Conservation (phyloP, 2,113 vertebrate genomes). For the Hippocampus comes region DNA sequence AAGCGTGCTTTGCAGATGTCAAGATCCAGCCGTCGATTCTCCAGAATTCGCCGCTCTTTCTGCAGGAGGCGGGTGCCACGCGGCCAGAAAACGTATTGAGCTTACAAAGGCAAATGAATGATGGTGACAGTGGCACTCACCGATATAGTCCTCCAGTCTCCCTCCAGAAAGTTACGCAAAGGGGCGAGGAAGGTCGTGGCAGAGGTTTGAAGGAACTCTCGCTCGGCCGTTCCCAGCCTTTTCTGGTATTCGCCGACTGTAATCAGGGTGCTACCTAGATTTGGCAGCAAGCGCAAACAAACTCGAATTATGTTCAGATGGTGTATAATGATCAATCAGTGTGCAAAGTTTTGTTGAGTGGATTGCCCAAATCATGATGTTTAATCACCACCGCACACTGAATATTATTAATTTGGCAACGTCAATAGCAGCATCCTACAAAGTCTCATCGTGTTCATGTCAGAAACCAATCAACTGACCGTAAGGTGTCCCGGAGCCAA, state of each 20-base stretch:
- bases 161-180: constrained; percentile 94
- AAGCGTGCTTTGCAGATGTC: constrained; percentile 92
- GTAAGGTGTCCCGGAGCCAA: constrained; percentile 84
- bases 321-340: background rate
- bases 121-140: constrained; percentile 66
- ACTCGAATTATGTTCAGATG: background rate
- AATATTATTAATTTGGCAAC: no score
- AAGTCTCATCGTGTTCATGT: background rate
- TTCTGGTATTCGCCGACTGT: constrained; percentile 89
- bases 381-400: no score
- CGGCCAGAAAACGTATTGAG: constrained; percentile 5
- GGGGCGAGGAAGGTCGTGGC: constrained; percentile 88
- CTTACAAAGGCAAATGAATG: background rate
- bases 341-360: background rate
- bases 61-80: constrained; percentile 41
- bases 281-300: constrained; percentile 1
- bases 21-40: constrained; percentile 90
- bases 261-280: constrained; percentile 79
- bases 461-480: constrained; percentile 69
- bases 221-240: constrained; percentile 82
- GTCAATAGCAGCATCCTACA: no score
- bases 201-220: constrained; percentile 87
- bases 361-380: background rate
- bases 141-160: constrained; percentile 94
- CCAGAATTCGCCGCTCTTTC: constrained; percentile 89